Conservation (phyloP, 2,113 vertebrate species). For the Capreolus pygargus region DNA sequence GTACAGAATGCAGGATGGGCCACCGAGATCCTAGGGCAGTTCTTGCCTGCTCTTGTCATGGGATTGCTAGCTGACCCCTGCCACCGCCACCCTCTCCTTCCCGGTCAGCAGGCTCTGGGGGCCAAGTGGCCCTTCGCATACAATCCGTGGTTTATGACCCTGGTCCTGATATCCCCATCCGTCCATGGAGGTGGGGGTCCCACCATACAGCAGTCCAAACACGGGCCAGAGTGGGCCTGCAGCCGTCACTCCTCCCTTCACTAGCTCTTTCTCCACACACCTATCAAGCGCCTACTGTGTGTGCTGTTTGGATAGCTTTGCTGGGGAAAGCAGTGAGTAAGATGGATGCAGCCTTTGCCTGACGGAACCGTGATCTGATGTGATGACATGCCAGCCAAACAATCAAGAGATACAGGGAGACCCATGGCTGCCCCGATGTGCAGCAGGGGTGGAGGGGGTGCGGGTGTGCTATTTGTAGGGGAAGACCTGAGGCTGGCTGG, state of each 20-base stretch:
- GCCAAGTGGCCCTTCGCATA: neutral
- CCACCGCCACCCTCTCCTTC: neutral
- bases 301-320: too few relatives aligned
- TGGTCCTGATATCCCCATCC: neutral
- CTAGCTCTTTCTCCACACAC: neutral
- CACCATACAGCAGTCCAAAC: accelerated
- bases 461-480: too few relatives aligned
- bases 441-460: neutral
- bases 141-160: neutral
- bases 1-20: neutral
- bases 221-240: accelerated
- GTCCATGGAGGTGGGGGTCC: neutral
- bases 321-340: neutral
- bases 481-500: neutral
- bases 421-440: neutral
- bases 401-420: neutral
- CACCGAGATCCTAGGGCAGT: accelerated
- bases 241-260: accelerated
- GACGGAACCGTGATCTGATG: accelerated
- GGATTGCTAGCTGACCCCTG: neutral
- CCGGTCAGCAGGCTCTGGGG: neutral
- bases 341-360: too few relatives aligned
- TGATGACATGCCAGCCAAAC: neutral
- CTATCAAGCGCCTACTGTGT: neutral
- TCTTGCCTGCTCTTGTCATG: neutral